These are phyloP conservation scores for Trichosurus vulpecula DNA, from an alignment of 2,797 vertebrate genomes.

Conservation along the genomic window DNA sequence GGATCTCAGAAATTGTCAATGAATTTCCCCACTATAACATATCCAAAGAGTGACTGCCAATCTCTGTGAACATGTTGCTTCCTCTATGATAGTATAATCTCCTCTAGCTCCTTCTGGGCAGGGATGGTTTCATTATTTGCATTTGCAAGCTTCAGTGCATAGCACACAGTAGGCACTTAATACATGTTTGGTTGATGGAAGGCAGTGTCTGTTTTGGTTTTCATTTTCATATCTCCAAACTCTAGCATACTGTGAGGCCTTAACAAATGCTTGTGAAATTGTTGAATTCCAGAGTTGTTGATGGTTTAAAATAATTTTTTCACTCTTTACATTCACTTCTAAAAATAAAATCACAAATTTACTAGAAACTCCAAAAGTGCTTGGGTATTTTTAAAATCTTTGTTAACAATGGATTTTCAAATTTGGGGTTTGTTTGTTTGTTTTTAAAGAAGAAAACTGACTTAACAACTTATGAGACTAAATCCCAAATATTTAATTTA, in stretches of 20 bases:
- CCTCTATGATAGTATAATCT: neutral
- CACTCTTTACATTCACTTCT: neutral
- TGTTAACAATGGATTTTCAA: slow-evolving; percentile 25
- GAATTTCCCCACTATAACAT: neutral
- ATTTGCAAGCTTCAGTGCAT: neutral
- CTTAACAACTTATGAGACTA: neutral
- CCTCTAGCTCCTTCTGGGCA: neutral
- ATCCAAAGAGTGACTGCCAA: neutral
- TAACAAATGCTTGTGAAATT: neutral
- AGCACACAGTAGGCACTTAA: neutral
- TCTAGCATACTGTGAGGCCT: neutral
- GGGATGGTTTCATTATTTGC: neutral
- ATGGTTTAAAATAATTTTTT: neutral
- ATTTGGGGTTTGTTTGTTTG: neutral
- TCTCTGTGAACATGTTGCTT: neutral
- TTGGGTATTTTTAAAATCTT: neutral
- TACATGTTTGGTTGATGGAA: neutral
- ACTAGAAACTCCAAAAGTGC: neutral
- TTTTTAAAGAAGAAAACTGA: neutral
- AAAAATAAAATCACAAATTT: slow-evolving; percentile 14
- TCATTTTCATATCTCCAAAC: neutral
- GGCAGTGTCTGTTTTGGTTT: neutral
- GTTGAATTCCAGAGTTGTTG: neutral
- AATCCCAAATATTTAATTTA: slow-evolving; percentile 38
- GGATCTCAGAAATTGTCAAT: neutral